These are phyloP conservation scores for Coenobita brevimanus DNA, from an alignment of 1,140 invertebrate genomes.

Conservation along the genomic window DNA sequence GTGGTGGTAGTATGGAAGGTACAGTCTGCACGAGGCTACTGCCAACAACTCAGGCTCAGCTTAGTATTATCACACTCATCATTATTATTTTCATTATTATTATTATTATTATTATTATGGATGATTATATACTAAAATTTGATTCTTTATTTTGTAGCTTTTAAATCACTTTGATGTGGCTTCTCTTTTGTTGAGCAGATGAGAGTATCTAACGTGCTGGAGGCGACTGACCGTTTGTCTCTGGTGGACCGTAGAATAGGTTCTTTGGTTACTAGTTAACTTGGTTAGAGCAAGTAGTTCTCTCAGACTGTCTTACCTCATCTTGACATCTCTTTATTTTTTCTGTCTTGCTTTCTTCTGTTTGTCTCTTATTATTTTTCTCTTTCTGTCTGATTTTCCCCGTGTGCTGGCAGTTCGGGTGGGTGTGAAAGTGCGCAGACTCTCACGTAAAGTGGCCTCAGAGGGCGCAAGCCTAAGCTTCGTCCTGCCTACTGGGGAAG, in stretches of 20 bases:
- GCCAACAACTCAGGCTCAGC: background rate
- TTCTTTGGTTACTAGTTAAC: conserved; percentile 45
- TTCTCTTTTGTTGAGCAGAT: conserved; percentile 55
- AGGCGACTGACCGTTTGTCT: conserved; percentile 36
- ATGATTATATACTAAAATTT: conserved; percentile 24
- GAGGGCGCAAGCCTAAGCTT: conserved; percentile 59
- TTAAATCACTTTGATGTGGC: conserved; percentile 51
- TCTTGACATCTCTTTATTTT: conserved; percentile 2
- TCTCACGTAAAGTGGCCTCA: conserved; percentile 30
- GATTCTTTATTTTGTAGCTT: conserved; percentile 60
- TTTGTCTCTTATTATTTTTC: background rate
- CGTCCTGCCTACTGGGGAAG: conserved; percentile 42
- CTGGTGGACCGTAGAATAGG: conserved; percentile 60
- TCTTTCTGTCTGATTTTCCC: conserved; percentile 17
- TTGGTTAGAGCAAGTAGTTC: conserved; percentile 42
- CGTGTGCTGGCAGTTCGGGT: conserved; percentile 60
- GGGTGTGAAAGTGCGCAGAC: conserved; percentile 56
- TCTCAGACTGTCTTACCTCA: conserved; percentile 8
- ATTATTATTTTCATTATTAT: conserved; percentile 38
- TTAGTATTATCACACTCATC: conserved; percentile 25
- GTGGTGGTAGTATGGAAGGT: conserved; percentile 28
- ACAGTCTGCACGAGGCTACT: conserved; percentile 45
- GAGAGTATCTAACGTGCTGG: conserved; percentile 45
- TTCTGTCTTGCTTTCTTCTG: too few relatives aligned
- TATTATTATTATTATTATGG: background rate